Conservation (phyloP, 2,888 invertebrate genomes). For the Hypselothyrea guttata region DNA sequence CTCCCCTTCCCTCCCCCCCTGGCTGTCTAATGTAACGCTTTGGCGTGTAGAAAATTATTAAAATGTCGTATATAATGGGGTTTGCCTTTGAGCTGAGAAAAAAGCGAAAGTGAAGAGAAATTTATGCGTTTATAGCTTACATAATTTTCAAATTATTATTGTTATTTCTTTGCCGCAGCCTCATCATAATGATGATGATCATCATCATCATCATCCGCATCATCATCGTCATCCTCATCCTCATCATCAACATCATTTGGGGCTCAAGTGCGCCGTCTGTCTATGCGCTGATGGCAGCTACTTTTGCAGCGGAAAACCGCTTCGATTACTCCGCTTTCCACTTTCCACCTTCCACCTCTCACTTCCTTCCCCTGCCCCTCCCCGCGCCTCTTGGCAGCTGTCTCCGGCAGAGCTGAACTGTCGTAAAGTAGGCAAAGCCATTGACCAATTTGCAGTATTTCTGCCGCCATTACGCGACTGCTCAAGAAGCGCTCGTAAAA, state of each 20-base stretch:
- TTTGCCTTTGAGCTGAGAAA: slow-evolving; percentile 27
- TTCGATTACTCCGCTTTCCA: slow-evolving; percentile 36
- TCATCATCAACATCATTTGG: slow-evolving; percentile 33
- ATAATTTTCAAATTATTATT: slow-evolving; percentile 76
- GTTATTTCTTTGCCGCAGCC: slow-evolving; percentile 59
- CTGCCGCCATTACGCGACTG: slow-evolving; percentile 6
- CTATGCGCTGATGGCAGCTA: slow-evolving; percentile 33
- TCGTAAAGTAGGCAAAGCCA: slow-evolving; percentile 43
- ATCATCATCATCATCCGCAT: slow-evolving; percentile 53
- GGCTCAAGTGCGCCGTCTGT: slow-evolving; percentile 60
- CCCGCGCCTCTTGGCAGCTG: neutral
- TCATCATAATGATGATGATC: slow-evolving; percentile 2
- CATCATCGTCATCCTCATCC: slow-evolving; percentile 36
- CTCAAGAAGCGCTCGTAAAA: slow-evolving; percentile 20
- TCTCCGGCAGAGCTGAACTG: slow-evolving; percentile 14
- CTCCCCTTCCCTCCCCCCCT: slow-evolving; percentile 16
- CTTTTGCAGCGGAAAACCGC: slow-evolving; percentile 31
- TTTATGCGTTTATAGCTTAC: slow-evolving; percentile 76
- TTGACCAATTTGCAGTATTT: slow-evolving; percentile 38
- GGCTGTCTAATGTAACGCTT: slow-evolving; percentile 34
- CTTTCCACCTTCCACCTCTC: too few species aligned
- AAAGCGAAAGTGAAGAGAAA: slow-evolving; percentile 44
- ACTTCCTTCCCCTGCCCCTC: neutral
- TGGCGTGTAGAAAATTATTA: slow-evolving; percentile 76
- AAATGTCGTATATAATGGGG: slow-evolving; percentile 76